phyloP scores from a whole-genome alignment of 2,888 invertebrate genomes.

The Athripsodes cinereus region DNA sequence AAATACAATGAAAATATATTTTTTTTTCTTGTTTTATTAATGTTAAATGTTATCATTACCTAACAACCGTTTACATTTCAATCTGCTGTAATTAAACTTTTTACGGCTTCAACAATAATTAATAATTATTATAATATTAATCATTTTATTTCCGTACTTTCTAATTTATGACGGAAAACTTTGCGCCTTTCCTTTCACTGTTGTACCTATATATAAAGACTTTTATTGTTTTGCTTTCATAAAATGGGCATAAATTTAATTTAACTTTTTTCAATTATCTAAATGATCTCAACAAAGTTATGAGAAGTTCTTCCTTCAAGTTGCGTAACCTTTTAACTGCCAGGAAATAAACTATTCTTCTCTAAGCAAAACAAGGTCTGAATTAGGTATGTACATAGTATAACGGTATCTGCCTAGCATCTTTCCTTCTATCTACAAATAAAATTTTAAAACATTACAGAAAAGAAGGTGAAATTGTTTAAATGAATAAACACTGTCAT shows the following conservation, averaged over 20 bases:
- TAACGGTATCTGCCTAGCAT: no score
- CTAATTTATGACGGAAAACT: not conserved
- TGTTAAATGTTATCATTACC: no score
- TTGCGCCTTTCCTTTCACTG: not conserved
- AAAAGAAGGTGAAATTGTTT: constrained; percentile 5
- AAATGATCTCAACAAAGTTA: constrained; percentile 12
- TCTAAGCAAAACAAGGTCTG: not conserved
- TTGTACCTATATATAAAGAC: not conserved
- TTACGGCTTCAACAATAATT: no score
- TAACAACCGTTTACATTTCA: no score
- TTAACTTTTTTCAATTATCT: constrained; percentile 17
- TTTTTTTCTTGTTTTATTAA: no score
- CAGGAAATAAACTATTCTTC: not conserved
- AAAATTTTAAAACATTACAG: not conserved
- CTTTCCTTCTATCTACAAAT: not conserved
- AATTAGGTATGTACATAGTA: not conserved
- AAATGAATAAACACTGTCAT: constrained; percentile 13
- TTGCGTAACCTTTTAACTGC: not conserved
- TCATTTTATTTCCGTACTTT: constrained; percentile 4
- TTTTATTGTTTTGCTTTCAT: constrained; percentile 14
- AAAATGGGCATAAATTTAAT: constrained; percentile 17
- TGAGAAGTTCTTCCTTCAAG: not conserved
- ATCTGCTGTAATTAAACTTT: no score
- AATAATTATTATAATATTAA: no score
- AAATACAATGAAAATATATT: no score